Conservation (phyloP, 2,888 invertebrate species). For the Boloria euphrosyne region DNA sequence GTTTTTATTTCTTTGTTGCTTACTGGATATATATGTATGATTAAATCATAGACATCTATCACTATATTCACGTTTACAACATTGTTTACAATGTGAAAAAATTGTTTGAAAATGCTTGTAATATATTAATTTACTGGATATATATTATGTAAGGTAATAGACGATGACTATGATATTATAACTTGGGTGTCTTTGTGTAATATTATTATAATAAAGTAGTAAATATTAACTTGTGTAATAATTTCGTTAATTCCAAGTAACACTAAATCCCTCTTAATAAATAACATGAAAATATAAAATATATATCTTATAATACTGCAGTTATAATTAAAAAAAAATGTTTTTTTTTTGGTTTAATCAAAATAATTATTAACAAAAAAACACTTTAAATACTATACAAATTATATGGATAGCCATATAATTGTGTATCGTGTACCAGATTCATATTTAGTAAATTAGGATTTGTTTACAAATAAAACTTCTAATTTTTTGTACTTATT, state of each 20-base stretch:
- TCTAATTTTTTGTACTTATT: too few relatives aligned
- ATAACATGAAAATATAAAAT: not conserved
- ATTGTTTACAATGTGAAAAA: constrained; percentile 17
- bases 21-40: constrained; percentile 10
- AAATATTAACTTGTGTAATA: not conserved
- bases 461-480: constrained; percentile 2
- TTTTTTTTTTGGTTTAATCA: too few relatives aligned
- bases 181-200: constrained; percentile 7
- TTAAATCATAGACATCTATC: constrained; percentile 15
- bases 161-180: not conserved
- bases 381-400: too few relatives aligned
- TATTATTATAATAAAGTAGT: constrained; percentile 2
- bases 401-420: too few relatives aligned
- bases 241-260: not conserved
- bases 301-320: too few relatives aligned
- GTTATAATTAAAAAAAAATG: too few relatives aligned
- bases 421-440: too few relatives aligned
- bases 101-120: constrained; percentile 21
- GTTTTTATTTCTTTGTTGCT: constrained; percentile 18
- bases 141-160: constrained; percentile 15
- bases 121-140: constrained; percentile 25
- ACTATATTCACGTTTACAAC: not conserved
- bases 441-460: not conserved
- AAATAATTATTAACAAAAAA: too few relatives aligned
- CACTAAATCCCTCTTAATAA: not conserved